A percentile compares a stretch with the other conserved stretches of the same genome.
Conservation (phyloP, 2,797 vertebrate species). For the Rhynchonycteris naso region DNA sequence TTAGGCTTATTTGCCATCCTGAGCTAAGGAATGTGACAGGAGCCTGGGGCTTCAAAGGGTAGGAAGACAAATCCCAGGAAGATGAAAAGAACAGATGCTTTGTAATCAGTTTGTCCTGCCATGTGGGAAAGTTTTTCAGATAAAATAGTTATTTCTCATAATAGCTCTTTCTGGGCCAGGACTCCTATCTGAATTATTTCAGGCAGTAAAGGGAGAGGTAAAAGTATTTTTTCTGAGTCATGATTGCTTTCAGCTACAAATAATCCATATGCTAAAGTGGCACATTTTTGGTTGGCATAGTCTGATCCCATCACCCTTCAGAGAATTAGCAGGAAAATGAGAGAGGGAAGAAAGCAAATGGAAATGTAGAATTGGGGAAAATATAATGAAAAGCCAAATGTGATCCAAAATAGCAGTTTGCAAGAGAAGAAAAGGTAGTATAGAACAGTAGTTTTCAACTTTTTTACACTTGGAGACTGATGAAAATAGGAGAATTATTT, state of each 20-base stretch:
- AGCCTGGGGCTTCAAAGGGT: neutral
- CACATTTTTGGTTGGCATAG: neutral
- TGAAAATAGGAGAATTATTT: too few species aligned
- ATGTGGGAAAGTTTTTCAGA: neutral
- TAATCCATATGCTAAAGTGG: neutral
- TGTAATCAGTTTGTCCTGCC: neutral
- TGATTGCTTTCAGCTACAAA: neutral
- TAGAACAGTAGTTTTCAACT: neutral
- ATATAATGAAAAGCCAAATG: neutral
- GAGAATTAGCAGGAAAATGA: slow-evolving; percentile 9
- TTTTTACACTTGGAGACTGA: too few species aligned
- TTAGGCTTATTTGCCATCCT: neutral
- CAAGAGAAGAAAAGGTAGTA: neutral
- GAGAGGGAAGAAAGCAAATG: neutral
- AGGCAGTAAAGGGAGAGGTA: neutral
- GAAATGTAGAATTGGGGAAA: neutral
- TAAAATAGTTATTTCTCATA: neutral
- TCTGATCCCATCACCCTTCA: neutral
- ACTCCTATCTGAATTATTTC: neutral
- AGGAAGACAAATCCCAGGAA: neutral
- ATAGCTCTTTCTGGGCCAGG: neutral
- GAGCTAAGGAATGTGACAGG: neutral
- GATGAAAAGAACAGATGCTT: neutral
- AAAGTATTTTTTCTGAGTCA: neutral
- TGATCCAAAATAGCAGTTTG: neutral